These are phyloP conservation scores for Empidonax alnorum DNA, from an alignment of 2,113 vertebrate genomes.

Conservation along the genomic window DNA sequence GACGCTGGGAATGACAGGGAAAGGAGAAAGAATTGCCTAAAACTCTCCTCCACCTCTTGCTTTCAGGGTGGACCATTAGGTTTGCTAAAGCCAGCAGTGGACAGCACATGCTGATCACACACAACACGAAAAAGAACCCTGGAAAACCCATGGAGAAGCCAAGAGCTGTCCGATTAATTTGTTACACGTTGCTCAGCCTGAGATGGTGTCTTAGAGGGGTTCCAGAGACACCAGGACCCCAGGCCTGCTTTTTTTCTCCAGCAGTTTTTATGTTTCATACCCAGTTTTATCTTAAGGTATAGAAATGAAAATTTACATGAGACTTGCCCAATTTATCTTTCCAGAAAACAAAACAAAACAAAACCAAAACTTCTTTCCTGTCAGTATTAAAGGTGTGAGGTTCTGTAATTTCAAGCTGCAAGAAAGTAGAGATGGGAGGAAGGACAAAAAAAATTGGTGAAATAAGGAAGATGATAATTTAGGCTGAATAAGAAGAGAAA, in stretches of 20 bases:
- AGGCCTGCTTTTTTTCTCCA: neutral
- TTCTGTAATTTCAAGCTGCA: neutral
- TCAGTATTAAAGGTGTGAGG: neutral
- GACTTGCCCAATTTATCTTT: neutral
- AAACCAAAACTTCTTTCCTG: neutral
- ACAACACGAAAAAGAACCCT: neutral
- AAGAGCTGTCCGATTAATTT: neutral
- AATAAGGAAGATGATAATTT: neutral
- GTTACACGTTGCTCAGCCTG: neutral
- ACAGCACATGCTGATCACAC: neutral
- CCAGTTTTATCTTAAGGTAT: neutral
- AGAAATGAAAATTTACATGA: neutral
- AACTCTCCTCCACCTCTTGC: neutral
- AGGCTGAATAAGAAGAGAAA: neutral
- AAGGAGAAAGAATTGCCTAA: neutral
- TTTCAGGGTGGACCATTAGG: rapidly evolving
- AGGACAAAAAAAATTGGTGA: neutral
- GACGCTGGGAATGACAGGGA: rapidly evolving
- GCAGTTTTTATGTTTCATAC: neutral
- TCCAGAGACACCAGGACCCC: neutral
- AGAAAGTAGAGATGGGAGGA: neutral
- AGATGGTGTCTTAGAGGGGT: neutral
- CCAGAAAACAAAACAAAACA: neutral
- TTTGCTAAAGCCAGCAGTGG: neutral
- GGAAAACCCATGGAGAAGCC: neutral